These are phyloP conservation scores for Rissa tridactyla DNA, from an alignment of 2,113 vertebrate genomes.

Conservation along the genomic window DNA sequence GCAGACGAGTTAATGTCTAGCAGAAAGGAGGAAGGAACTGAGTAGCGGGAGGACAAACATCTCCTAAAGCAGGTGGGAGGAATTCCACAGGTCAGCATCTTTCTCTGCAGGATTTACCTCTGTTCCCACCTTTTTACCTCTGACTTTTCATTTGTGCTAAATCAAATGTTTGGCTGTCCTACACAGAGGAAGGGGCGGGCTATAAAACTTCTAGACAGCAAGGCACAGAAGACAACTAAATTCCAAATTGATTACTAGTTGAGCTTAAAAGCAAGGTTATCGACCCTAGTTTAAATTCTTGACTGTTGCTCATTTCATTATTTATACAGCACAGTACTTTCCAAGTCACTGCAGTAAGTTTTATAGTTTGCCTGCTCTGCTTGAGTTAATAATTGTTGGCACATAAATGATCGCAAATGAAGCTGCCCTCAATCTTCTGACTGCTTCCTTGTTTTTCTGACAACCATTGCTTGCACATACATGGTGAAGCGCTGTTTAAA, in stretches of 20 bases:
- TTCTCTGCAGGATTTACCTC: not conserved
- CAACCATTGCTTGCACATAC: not conserved
- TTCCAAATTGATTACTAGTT: not conserved
- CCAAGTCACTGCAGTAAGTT: not conserved
- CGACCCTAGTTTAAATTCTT: not conserved
- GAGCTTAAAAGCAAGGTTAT: not conserved
- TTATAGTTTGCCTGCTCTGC: not conserved
- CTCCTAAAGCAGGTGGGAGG: not conserved
- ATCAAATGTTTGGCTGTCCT: not conserved
- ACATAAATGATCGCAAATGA: not conserved
- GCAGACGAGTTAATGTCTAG: not conserved
- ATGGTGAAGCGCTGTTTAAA: not conserved
- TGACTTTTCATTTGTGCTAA: not conserved
- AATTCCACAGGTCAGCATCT: not conserved
- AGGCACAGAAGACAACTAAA: not conserved
- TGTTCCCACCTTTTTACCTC: not conserved
- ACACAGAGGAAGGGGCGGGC: not conserved
- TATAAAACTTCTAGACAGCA: not conserved
- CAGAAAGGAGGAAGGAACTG: not conserved
- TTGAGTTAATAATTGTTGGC: constrained; percentile 11
- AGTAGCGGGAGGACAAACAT: not conserved
- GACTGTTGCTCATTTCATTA: not conserved
- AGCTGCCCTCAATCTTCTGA: not conserved
- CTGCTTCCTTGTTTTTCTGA: not conserved
- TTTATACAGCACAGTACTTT: not conserved